phyloP scores from a whole-genome alignment of 2,888 invertebrate genomes.

The Lissonota sp. region DNA sequence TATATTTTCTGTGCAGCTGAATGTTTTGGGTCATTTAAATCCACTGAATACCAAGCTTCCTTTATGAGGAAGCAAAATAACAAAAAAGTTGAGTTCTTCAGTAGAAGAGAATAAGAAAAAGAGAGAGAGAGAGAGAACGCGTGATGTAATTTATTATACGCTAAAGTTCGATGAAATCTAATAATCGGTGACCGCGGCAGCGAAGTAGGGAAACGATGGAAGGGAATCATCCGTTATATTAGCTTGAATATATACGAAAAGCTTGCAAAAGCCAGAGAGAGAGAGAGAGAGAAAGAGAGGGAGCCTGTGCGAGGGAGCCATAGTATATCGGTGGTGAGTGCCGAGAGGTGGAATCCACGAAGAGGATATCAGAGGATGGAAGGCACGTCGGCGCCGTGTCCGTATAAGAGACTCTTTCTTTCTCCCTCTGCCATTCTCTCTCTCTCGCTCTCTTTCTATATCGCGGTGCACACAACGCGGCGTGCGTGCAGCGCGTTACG shows the following conservation, averaged over 20 bases:
- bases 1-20: too few species aligned
- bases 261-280: slow-evolving; percentile 19
- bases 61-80: background rate
- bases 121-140: slow-evolving; percentile 23
- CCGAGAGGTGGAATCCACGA: slow-evolving; percentile 53
- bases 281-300: slow-evolving; percentile 9
- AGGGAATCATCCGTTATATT: slow-evolving; percentile 38
- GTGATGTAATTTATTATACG: slow-evolving; percentile 57
- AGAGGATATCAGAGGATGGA: slow-evolving; percentile 46
- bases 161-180: slow-evolving; percentile 76
- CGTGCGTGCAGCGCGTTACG: slow-evolving; percentile 79
- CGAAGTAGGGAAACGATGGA: slow-evolving; percentile 51
- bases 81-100: background rate
- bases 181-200: slow-evolving; percentile 72
- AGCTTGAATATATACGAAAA: slow-evolving; percentile 1
- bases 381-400: slow-evolving; percentile 60
- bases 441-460: background rate
- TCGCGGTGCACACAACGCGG: slow-evolving; percentile 52
- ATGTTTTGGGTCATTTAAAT: too few species aligned
- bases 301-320: slow-evolving; percentile 31
- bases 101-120: slow-evolving; percentile 13
- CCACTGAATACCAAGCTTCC: too few species aligned
- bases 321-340: slow-evolving; percentile 10
- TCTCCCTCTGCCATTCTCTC: slow-evolving; percentile 15
- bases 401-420: slow-evolving; percentile 10